These are phyloP conservation scores for Gavialis gangeticus DNA, from an alignment of 2,113 vertebrate species.

Conservation along the genomic window DNA sequence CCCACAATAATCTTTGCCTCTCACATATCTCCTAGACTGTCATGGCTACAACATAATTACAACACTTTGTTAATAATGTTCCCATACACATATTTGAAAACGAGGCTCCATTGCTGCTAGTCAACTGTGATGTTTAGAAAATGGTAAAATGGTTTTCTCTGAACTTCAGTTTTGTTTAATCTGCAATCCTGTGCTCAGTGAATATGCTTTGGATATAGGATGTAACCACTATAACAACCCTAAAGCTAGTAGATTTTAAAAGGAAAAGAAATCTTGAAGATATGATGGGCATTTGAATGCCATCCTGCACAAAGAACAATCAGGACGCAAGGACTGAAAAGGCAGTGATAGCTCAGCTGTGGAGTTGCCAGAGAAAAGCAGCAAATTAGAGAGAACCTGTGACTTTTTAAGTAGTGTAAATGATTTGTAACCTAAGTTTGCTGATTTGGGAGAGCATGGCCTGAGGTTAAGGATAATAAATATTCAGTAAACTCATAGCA, in stretches of 20 bases:
- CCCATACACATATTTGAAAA: not conserved
- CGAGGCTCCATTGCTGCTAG: not conserved
- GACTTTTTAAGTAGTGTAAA: not conserved
- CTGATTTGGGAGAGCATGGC: not conserved
- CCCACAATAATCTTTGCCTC: too few relatives aligned
- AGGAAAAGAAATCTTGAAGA: not conserved
- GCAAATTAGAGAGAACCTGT: not conserved
- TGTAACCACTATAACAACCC: not conserved
- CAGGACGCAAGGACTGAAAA: too few relatives aligned
- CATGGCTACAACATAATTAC: too few relatives aligned
- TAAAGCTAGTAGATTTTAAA: not conserved
- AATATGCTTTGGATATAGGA: not conserved
- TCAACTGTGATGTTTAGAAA: not conserved
- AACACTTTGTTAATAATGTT: not conserved
- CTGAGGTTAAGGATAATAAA: not conserved
- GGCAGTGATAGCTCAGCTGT: not conserved
- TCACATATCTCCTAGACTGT: too few relatives aligned
- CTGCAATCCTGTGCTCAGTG: not conserved
- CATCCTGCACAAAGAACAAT: too few relatives aligned
- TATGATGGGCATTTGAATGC: not conserved
- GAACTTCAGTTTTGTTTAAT: not conserved
- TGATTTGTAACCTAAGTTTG: not conserved
- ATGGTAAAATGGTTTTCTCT: not conserved
- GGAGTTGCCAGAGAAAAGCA: not conserved
- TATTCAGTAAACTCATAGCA: not conserved